Base-by-base conservation (phyloP, 1,140 invertebrate genomes). In the Chrysoperla carnea region DNA sequence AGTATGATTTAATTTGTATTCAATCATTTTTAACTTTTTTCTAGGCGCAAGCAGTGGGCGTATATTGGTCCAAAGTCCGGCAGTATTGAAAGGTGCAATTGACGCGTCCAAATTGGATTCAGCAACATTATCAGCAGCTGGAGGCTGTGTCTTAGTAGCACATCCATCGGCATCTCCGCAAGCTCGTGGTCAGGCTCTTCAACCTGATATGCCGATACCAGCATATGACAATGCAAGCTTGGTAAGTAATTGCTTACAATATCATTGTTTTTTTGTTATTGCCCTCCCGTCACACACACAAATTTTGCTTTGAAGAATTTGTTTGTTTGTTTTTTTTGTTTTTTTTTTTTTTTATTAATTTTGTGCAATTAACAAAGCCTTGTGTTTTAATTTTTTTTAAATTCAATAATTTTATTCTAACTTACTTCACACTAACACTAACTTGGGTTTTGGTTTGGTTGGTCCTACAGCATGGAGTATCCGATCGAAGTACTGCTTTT, bases 161-260 rank as follows among this genome's bases (percentile, higher is more conserved):
- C 70, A 70, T 6, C 58, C 69, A 17, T 62, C 50, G 72, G 71
- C 61, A 28, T 57, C 55, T 15, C 74, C 74, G 15, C 74, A 75
- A 58, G 61, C 71, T 9, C 56, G 64, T n/a, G 50, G 56, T 1
- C 68, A 64, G 49, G 60, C 65, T 46, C 53, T 68, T 45, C 69
- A 64, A 36, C 54, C 64, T 9, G 68, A 65, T 6, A 66, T 78
- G 46, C 64, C 73, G 4, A 64, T 75, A 41, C 61, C 73, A 9
- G 59, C 71, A 11, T 80, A 73, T 44, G 76, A 79, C 49, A 33
- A 12, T 6, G 63, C 72, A 8, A 70, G 69, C 51, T 53, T 84
- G 77, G 82, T 87, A 65, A 78, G 75, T 70, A 51, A 43, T 31
- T 40, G 46, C 44, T 47, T 36, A 23, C 17, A 23, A 23, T 23